These are phyloP conservation scores for Apteryx mantelli DNA, from an alignment of 2,113 vertebrate species.

Conservation along the genomic window DNA sequence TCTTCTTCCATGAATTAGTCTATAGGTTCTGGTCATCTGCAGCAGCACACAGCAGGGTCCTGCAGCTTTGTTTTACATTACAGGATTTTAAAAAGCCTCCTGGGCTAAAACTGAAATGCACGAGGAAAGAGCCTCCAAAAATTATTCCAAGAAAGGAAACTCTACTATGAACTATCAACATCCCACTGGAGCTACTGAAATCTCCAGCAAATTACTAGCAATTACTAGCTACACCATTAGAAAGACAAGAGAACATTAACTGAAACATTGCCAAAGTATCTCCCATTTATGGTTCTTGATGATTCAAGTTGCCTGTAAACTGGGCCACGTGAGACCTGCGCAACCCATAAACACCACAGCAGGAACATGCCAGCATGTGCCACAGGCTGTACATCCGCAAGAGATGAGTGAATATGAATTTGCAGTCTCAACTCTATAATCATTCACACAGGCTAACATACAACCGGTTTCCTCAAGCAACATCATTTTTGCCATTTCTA, in stretches of 20 bases:
- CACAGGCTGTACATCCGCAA: not conserved
- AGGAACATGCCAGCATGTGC: not conserved
- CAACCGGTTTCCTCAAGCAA: not conserved
- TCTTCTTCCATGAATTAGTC: not conserved
- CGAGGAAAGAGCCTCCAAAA: not conserved
- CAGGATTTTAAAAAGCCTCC: not conserved
- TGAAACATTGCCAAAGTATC: not conserved
- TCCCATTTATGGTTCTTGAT: not conserved
- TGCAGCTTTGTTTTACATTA: not conserved
- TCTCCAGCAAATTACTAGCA: not conserved
- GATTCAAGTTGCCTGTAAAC: not conserved
- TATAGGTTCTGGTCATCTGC: not conserved
- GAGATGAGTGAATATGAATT: not conserved
- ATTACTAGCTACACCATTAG: not conserved
- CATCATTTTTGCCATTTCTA: not conserved
- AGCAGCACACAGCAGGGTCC: not conserved
- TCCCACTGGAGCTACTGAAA: not conserved
- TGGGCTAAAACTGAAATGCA: not conserved
- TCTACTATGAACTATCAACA: not conserved
- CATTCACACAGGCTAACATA: not conserved
- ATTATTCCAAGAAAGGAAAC: not conserved
- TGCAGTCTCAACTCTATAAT: not conserved
- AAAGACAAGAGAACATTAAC: not conserved
- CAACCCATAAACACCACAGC: rapidly evolving
- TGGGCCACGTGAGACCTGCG: not conserved